Percentiles rank a stretch among this genome's conserved stretches.
These are phyloP conservation scores for Volucella inanis DNA, from an alignment of 2,888 invertebrate genomes.

Conservation along the genomic window DNA sequence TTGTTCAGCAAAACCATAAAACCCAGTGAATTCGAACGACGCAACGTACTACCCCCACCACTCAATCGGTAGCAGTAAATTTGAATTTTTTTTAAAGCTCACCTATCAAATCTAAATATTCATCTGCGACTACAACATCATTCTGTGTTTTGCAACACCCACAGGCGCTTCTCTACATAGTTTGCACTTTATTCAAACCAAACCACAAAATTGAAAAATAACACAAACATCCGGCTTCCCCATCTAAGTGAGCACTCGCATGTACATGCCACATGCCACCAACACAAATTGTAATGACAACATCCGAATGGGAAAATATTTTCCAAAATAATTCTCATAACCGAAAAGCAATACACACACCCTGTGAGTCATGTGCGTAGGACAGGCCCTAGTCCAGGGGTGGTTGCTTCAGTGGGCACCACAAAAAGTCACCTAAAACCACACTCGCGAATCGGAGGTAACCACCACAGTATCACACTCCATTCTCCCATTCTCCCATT, in stretches of 20 bases:
- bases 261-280: too few species aligned
- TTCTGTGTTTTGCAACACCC: too few species aligned
- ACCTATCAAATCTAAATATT: too few species aligned
- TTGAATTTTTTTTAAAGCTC: too few species aligned
- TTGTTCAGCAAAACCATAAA: too few species aligned
- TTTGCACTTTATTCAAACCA: neutral
- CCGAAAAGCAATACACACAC: conserved; percentile 34
- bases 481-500: too few species aligned
- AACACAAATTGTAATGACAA: conserved; percentile 21
- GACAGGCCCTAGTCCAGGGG: conserved; percentile 7
- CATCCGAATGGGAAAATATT: conserved; percentile 37
- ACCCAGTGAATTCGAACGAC: too few species aligned
- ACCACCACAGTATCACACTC: too few species aligned
- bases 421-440: conserved; percentile 61
- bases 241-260: neutral
- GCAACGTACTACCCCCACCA: too few species aligned
- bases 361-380: conserved; percentile 21
- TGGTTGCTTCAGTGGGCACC: conserved; percentile 29
- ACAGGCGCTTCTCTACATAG: neutral
- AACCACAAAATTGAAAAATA: conserved; percentile 41
- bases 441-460: conserved; percentile 6
- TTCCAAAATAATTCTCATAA: conserved; percentile 56
- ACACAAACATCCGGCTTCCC: neutral
- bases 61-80: too few species aligned
- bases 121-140: too few species aligned